Evolutionary conservation across 1,140 invertebrate species (phyloP), one percentile per base, ranked within the genome.

Genomic region (Meloidogyne floridensis): DNA sequence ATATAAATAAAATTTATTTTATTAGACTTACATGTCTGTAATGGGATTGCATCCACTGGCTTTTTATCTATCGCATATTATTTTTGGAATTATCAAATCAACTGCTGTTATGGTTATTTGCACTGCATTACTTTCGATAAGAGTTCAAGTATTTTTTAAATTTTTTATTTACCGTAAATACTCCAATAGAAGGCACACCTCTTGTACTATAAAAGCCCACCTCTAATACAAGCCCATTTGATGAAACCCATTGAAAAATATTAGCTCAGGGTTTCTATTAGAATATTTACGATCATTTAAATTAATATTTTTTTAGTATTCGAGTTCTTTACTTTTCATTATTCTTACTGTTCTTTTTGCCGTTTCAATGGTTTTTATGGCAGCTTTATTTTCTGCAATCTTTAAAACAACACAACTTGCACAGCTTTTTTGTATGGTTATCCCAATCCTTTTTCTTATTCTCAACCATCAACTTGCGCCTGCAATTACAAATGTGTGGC

Each of bases 1-100:
- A 32, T 32, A 32, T 2, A 32, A 32, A 32, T 69, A 56, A 13
- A 80, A 65, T 5, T 47, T 10, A 11, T 20, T 13, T 8, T n/a
- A 86, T 72, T 73, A 84, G 80, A 87, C 85, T 20, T 87, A 87
- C 65, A 86, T 86, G 86, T 73, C 86, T 72, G 86, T 87, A 10
- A 86, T 86, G 85, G 85, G 85, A 20, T 72, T 86, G 42, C 65
- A 86, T 53, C 81, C 85, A 9, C 70, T 81, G 18, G 86, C 86
- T 11, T 86, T 86, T 43, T 86, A 86, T 53, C 80, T 59, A 11
- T 84, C 85, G 5, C 85, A 86, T 65, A 85, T 87, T 80, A 11
- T 87, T 13, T 77, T 86, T 65, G 85, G 83, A 15, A n/a, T 75
- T 15, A 20, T 85, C 11, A 86, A 86, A 82, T 75, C 88, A 15